A percentile compares a stretch with the other conserved stretches of the same genome.
phyloP scores from a whole-genome alignment of 2,888 invertebrate genomes.

The Nephrotoma flavescens region DNA sequence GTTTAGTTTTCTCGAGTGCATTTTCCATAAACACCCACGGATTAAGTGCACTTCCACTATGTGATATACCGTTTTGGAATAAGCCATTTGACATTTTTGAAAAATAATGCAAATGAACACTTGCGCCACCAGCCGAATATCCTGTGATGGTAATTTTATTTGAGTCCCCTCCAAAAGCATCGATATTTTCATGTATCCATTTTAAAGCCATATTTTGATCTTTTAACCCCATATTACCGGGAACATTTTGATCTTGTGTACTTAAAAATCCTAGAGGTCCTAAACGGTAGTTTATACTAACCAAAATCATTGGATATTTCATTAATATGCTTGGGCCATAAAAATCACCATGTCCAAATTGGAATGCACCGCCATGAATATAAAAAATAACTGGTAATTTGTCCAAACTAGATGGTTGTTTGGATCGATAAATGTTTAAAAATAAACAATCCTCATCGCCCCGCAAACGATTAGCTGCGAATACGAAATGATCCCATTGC shows the following conservation, averaged over 20 bases:
- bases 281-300: slow-evolving; percentile 55
- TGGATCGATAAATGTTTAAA: slow-evolving; percentile 45
- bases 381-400: slow-evolving; percentile 45
- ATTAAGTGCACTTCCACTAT: slow-evolving; percentile 52
- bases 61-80: slow-evolving; percentile 48
- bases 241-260: slow-evolving; percentile 50
- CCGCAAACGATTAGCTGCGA: slow-evolving; percentile 19
- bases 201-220: slow-evolving; percentile 56
- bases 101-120: slow-evolving; percentile 57
- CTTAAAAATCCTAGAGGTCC: slow-evolving; percentile 62
- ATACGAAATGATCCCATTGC: slow-evolving; percentile 40
- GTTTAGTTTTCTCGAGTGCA: slow-evolving; percentile 42
- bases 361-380: slow-evolving; percentile 56
- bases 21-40: slow-evolving; percentile 44
- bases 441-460: slow-evolving; percentile 56
- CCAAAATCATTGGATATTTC: slow-evolving; percentile 47
- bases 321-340: slow-evolving; percentile 45
- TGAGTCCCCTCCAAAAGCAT: slow-evolving; percentile 56
- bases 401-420: slow-evolving; percentile 37
- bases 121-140: slow-evolving; percentile 58
- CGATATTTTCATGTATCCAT: slow-evolving; percentile 55
- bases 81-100: slow-evolving; percentile 44
- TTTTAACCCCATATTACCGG: slow-evolving; percentile 59
- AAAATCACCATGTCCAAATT: slow-evolving; percentile 41
- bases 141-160: slow-evolving; percentile 52